Evolutionary conservation across 1,140 invertebrate species (phyloP), one percentile per base, ranked within the genome.

Genomic region (Cryptotermes secundus): DNA sequence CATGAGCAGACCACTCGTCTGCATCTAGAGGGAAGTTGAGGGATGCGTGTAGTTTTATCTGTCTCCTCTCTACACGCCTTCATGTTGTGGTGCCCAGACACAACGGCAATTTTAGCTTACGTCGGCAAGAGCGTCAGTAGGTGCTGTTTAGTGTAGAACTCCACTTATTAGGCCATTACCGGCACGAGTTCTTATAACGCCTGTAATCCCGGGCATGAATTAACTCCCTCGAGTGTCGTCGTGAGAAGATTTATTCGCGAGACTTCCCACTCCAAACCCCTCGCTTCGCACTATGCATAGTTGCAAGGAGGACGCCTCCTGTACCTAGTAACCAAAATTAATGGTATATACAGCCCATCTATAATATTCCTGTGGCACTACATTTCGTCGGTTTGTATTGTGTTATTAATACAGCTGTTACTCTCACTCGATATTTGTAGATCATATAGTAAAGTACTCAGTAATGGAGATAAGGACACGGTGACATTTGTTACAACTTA

Each of bases 131-230:
- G n/a, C 14, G 3, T 31, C 26, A 31, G 26, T 72, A 72, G 59
- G n/a, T 31, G 59, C 59, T n/a, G 10, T 6, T 72, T 72, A n/a
- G 26, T 72, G 59, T 72, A 31, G 59, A 72, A 72, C n/a, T 26
- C 59, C 59, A 72, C 59, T 72, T 72, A 72, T 72, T 72, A 72
- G 59, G n/a, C 59, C 59, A 72, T 72, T 72, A 72, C 59, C 59
- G 14, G 59, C 59, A 16, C 59, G 59, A 72, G 59, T 72, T 72
- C 59, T 72, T 72, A 72, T 72, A 72, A 72, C 59, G 59, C 59
- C 59, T 31, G 59, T 72, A 72, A 72, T 72, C 59, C 59, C 14
- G 26, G 59, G 59, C n/a, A 72, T 72, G 59, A 72, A 72, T 72
- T 72, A 72, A 72, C 59, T 72, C 59, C 59, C 59, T n/a, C 59